Evolutionary conservation across 2,113 vertebrate species (phyloP).

Genomic region (Chauna torquata): DNA sequence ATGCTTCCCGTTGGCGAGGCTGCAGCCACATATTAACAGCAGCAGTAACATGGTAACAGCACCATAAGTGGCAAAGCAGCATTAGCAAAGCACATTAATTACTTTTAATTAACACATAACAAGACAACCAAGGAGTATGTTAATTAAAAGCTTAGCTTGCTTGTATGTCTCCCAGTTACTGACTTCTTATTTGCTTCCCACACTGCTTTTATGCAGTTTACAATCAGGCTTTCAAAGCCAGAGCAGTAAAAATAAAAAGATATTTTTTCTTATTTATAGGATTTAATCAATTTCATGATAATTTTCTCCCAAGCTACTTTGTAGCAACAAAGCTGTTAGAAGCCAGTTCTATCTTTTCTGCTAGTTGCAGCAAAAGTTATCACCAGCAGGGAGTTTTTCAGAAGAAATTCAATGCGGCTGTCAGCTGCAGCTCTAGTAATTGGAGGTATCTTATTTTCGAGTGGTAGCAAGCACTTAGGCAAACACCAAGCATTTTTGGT

Average conservation of each 20-base stretch:
- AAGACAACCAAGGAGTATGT: neutral
- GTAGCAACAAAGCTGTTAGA: neutral
- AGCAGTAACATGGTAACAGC: accelerated
- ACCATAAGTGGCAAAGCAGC: neutral
- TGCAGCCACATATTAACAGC: accelerated
- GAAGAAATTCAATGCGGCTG: neutral
- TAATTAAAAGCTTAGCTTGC: neutral
- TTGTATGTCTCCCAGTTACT: neutral
- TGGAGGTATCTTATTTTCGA: neutral
- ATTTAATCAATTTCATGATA: neutral
- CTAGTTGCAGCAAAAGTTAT: neutral
- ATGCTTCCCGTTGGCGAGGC: neutral
- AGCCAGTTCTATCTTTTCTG: neutral
- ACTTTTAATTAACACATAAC: neutral
- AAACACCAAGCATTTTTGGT: neutral
- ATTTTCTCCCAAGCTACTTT: neutral
- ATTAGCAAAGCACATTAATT: neutral
- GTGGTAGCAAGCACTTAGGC: neutral
- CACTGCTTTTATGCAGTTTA: neutral
- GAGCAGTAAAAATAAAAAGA: neutral
- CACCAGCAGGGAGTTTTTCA: neutral
- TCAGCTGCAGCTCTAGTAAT: neutral
- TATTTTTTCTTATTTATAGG: neutral
- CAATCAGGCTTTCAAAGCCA: neutral
- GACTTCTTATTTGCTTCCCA: neutral